Evolutionary conservation across 2,888 invertebrate species (phyloP).

Genomic region (Agriopis leucophaearia): DNA sequence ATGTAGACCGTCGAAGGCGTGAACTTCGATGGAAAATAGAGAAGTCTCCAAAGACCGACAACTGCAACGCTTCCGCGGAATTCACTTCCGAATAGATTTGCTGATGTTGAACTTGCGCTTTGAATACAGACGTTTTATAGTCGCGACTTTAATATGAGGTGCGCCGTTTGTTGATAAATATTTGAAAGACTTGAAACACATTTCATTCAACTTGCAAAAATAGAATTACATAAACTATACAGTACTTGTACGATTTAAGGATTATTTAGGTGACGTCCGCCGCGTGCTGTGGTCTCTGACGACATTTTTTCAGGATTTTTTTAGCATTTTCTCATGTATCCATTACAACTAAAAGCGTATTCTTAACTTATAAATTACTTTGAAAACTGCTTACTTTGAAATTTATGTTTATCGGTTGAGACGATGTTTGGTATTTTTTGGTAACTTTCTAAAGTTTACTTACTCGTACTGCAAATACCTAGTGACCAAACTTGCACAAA

Average conservation of each 20-base stretch:
- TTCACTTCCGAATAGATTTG: constrained; percentile 40
- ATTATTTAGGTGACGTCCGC: no score
- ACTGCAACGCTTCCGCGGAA: constrained; percentile 37
- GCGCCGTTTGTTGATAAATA: not conserved
- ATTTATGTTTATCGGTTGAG: no score
- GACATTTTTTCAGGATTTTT: not conserved
- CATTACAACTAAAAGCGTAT: not conserved
- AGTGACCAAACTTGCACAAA: not conserved
- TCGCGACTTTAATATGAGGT: constrained; percentile 11
- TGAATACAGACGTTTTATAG: constrained; percentile 27
- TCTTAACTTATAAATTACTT: no score
- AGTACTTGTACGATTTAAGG: no score
- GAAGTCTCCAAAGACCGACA: constrained; percentile 42
- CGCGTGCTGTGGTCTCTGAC: no score
- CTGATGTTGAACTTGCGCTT: constrained; percentile 28
- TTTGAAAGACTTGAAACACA: not conserved
- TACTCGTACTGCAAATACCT: not conserved
- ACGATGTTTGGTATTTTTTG: no score
- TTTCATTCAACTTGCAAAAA: not conserved
- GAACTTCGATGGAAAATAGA: constrained; percentile 40
- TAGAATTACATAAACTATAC: not conserved
- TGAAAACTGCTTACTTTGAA: no score
- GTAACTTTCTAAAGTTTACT: no score
- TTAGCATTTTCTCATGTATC: not conserved
- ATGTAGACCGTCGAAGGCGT: constrained; percentile 26